Evolutionary conservation across 2,797 vertebrate genomes (phyloP).

Genomic region (Pangasius djambal): DNA sequence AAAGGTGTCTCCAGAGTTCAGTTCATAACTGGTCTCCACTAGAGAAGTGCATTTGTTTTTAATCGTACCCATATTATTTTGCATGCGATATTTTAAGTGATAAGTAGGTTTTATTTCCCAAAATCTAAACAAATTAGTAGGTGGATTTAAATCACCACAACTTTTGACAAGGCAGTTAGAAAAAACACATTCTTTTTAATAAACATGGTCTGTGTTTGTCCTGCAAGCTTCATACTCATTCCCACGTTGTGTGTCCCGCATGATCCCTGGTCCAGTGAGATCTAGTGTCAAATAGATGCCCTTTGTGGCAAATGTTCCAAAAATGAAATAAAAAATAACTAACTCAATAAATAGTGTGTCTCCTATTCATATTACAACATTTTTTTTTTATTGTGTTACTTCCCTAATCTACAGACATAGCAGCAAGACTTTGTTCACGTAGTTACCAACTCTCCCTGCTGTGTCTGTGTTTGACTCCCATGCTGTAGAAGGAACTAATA

Average conservation of each 20-base stretch:
- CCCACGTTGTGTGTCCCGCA: not conserved
- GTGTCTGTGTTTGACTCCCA: not conserved
- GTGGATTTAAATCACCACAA: not conserved
- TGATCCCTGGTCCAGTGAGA: no score
- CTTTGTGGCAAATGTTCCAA: not conserved
- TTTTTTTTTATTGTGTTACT: not conserved
- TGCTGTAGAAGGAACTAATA: not conserved
- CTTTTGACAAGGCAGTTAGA: not conserved
- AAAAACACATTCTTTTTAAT: not conserved
- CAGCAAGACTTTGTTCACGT: not conserved
- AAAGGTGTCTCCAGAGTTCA: constrained; percentile 23
- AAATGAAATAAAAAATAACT: not conserved
- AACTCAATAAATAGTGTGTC: no score
- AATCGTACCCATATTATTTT: not conserved
- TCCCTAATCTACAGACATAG: not conserved
- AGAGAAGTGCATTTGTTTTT: not conserved
- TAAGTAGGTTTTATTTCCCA: not conserved
- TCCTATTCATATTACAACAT: not conserved
- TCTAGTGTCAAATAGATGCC: not conserved
- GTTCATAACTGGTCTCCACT: not conserved
- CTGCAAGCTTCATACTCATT: not conserved
- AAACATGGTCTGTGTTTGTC: not conserved
- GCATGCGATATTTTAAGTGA: not conserved
- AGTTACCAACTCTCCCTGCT: not conserved
- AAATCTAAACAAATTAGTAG: constrained; percentile 5